phyloP scores from a whole-genome alignment of 2,888 invertebrate genomes.

The Dasypolia templi region DNA sequence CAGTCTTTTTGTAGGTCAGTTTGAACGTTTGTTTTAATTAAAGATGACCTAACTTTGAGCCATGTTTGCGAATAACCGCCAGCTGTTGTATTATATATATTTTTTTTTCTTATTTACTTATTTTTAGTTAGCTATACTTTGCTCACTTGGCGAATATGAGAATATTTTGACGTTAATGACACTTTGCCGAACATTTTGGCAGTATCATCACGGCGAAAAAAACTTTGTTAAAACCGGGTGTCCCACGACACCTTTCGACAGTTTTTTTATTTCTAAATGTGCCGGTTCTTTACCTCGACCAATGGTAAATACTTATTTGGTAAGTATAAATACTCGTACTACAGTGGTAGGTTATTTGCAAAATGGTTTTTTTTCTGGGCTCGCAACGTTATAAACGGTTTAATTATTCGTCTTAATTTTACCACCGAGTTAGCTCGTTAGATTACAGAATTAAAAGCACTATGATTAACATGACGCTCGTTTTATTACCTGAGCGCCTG shows the following conservation, averaged over 20 bases:
- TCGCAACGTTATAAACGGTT: neutral
- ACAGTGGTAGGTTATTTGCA: no score
- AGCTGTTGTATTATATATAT: neutral
- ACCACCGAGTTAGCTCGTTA: neutral
- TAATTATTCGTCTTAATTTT: conserved; percentile 6
- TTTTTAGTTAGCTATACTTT: no score
- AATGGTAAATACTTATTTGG: no score
- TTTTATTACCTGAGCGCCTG: neutral
- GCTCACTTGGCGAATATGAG: neutral
- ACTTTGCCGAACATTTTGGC: neutral
- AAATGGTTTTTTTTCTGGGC: neutral
- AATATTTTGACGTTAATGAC: neutral
- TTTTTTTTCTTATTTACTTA: neutral
- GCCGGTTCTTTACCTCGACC: neutral
- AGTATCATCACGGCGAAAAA: no score
- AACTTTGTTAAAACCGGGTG: no score
- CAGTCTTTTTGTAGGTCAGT: conserved; percentile 48
- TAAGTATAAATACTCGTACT: no score
- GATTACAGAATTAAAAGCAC: conserved; percentile 6
- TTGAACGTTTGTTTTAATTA: conserved; percentile 28
- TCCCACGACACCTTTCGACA: no score
- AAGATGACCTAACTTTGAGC: conserved; percentile 14
- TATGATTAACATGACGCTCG: conserved; percentile 1
- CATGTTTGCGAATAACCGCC: neutral
- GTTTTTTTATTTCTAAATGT: neutral